Conservation (phyloP, 2,888 invertebrate species). For the Lasius fuliginosus region DNA sequence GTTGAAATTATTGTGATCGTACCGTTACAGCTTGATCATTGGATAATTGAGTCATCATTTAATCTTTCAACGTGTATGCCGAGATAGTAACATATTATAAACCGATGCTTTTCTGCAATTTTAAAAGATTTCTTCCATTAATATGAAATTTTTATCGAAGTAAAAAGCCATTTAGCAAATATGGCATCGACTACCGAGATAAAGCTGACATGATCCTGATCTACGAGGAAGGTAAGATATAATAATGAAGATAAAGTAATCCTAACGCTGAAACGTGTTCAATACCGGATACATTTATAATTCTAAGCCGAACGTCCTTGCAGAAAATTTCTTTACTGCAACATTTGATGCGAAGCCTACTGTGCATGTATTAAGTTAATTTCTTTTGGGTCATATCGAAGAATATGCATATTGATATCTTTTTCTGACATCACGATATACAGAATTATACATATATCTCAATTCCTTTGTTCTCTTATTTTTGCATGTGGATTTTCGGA, state of each 20-base stretch:
- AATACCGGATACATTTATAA: slow-evolving; percentile 51
- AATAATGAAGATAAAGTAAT: slow-evolving; percentile 58
- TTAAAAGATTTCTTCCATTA: slow-evolving; percentile 8
- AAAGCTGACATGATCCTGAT: slow-evolving; percentile 57
- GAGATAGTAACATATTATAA: not conserved
- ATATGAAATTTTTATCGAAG: slow-evolving; percentile 35
- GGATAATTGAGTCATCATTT: slow-evolving; percentile 34
- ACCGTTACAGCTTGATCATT: not conserved
- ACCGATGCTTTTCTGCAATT: slow-evolving; percentile 1
- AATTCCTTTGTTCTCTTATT: not conserved
- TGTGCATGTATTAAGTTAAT: slow-evolving; percentile 12
- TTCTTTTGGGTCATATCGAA: not conserved
- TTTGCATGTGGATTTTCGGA: not conserved
- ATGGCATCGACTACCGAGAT: slow-evolving; percentile 41
- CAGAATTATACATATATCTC: not conserved
- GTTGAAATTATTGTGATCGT: not conserved
- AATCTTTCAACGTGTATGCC: slow-evolving; percentile 7
- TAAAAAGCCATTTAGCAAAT: slow-evolving; percentile 44
- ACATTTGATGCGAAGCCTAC: slow-evolving; percentile 17
- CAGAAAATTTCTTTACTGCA: not conserved
- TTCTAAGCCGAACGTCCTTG: slow-evolving; percentile 27
- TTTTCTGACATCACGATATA: not conserved
- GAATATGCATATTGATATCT: not conserved
- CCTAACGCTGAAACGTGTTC: slow-evolving; percentile 33
- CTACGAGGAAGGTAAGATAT: slow-evolving; percentile 44